Percentiles rank a stretch among this genome's conserved stretches.
Conservation (phyloP, 2,113 vertebrate genomes). For the Orthochromis indermauri region DNA sequence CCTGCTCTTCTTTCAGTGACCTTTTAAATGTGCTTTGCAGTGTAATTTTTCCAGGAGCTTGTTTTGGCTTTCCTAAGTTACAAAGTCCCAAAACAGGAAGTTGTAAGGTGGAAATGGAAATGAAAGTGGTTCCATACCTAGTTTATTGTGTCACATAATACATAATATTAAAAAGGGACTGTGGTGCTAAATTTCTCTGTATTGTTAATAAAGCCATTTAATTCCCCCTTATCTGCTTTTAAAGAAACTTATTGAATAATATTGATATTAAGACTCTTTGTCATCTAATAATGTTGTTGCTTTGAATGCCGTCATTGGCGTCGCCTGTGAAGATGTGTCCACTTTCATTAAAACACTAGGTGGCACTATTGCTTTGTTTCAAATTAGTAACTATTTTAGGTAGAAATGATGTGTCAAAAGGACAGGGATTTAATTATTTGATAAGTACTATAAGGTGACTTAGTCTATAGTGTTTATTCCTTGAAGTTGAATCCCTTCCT, state of each 20-base stretch:
- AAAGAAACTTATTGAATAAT: background rate
- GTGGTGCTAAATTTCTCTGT: background rate
- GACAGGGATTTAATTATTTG: background rate
- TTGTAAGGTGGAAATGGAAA: background rate
- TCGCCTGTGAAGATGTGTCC: background rate
- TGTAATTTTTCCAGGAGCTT: background rate
- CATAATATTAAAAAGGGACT: background rate
- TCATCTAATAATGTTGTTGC: background rate
- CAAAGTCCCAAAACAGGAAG: background rate
- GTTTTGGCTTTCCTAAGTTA: background rate
- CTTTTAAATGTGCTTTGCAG: background rate
- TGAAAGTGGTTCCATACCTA: background rate
- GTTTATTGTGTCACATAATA: background rate
- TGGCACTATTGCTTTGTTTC: constrained; percentile 50
- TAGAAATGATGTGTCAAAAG: background rate
- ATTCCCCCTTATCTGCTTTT: background rate
- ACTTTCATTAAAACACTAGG: constrained; percentile 48
- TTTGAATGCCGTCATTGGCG: background rate
- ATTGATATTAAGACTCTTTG: background rate
- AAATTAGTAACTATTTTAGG: background rate
- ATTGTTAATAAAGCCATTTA: background rate
- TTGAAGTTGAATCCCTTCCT: background rate
- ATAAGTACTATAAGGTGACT: background rate
- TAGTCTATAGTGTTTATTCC: background rate
- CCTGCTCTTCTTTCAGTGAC: background rate